Conservation (phyloP, 2,888 invertebrate genomes). For the Endotricha flammealis region DNA sequence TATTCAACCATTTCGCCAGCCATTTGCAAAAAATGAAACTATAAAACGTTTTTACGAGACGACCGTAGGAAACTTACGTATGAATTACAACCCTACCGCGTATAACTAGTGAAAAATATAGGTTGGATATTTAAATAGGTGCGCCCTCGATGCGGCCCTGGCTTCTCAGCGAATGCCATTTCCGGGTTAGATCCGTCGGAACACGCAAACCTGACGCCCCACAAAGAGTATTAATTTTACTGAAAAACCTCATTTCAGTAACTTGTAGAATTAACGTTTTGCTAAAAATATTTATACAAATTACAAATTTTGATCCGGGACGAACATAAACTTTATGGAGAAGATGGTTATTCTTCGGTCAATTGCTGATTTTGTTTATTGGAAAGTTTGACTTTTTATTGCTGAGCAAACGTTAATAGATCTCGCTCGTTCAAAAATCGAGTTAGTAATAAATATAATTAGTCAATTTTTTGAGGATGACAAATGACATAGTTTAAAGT, state of each 20-base stretch:
- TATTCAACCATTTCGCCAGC: not conserved
- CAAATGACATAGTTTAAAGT: too few species aligned
- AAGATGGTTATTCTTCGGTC: too few species aligned
- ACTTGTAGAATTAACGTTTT: constrained; percentile 42
- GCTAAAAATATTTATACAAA: not conserved
- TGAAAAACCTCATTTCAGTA: constrained; percentile 42
- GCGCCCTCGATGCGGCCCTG: constrained; percentile 33
- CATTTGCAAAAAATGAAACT: not conserved
- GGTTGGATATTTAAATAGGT: constrained; percentile 29
- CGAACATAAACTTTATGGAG: too few species aligned
- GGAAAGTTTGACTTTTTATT: too few species aligned
- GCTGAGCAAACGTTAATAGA: too few species aligned
- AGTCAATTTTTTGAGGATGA: too few species aligned
- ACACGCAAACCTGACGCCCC: constrained; percentile 46
- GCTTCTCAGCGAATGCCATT: constrained; percentile 46
- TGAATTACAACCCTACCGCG: constrained; percentile 15
- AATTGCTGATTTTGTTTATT: too few species aligned
- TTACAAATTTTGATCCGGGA: too few species aligned
- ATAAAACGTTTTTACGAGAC: constrained; percentile 13
- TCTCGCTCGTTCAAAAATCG: too few species aligned
- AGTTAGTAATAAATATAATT: too few species aligned
- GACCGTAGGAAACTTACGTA: constrained; percentile 12
- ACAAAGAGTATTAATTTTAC: constrained; percentile 62
- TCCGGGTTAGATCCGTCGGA: constrained; percentile 50
- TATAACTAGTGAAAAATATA: constrained; percentile 27